Conservation (phyloP, 2,888 invertebrate species). For the Amphimallon solstitiale region DNA sequence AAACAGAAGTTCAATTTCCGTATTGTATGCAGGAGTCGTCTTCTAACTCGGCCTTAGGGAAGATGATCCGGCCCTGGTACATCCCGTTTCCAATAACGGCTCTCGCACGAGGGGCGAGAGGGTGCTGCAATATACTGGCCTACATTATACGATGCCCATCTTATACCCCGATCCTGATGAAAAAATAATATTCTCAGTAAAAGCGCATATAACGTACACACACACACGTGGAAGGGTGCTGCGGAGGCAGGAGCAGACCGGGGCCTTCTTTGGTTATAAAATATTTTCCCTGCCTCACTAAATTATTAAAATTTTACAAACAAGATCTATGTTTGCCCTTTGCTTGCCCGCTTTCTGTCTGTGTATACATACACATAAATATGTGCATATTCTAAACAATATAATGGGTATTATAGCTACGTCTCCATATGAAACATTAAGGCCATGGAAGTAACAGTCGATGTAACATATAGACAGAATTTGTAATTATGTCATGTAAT, state of each 20-base stretch:
- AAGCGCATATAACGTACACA: conserved; percentile 38
- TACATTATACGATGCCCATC: conserved; percentile 57
- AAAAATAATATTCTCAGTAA: conserved; percentile 56
- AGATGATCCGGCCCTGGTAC: conserved; percentile 43
- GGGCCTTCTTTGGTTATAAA: conserved; percentile 33
- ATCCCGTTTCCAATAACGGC: conserved; percentile 57
- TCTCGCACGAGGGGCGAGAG: conserved; percentile 45
- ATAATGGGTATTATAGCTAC: too few relatives aligned
- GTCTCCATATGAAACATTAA: too few relatives aligned
- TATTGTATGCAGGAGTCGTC: too few relatives aligned
- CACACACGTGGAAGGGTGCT: not conserved
- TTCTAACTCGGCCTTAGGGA: not conserved
- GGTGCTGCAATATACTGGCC: conserved; percentile 58
- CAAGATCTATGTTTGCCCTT: conserved; percentile 24
- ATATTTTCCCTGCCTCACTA: conserved; percentile 33
- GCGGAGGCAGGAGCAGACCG: not conserved
- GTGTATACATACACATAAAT: not conserved
- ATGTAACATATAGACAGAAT: too few relatives aligned
- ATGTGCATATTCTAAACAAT: not conserved
- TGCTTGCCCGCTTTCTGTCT: not conserved
- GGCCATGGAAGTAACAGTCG: too few relatives aligned
- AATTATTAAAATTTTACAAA: conserved; percentile 38
- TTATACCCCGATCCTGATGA: conserved; percentile 53
- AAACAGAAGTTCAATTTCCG: too few relatives aligned
- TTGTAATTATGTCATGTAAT: too few relatives aligned